Evolutionary conservation across 2,888 invertebrate genomes (phyloP).

Genomic region (Leptinotarsa peninsularis): DNA sequence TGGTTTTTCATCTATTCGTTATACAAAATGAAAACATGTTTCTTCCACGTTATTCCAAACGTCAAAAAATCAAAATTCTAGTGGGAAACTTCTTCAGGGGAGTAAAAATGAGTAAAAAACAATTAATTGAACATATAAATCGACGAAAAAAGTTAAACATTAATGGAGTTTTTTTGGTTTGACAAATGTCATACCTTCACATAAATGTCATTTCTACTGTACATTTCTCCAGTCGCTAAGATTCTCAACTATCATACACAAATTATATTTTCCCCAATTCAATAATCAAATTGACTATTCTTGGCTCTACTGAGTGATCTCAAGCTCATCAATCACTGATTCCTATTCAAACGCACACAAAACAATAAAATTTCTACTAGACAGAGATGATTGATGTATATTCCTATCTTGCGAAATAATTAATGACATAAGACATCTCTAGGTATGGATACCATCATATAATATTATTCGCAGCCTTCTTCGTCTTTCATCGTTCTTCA

Average conservation of each 20-base stretch:
- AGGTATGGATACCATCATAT: constrained; percentile 7
- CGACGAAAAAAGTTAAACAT: no score
- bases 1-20: no score
- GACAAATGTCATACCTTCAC: no score
- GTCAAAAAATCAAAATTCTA: no score
- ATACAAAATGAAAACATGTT: no score
- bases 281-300: neutral
- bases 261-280: neutral
- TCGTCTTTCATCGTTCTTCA: constrained; percentile 6
- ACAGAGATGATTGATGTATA: constrained; percentile 15
- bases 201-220: no score
- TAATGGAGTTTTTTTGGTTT: no score
- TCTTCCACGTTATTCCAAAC: no score
- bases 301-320: neutral
- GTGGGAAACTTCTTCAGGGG: no score
- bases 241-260: neutral
- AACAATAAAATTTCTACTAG: constrained; percentile 9
- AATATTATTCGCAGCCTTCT: constrained; percentile 2
- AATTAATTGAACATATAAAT: no score
- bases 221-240: no score
- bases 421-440: constrained; percentile 4
- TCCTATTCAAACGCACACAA: constrained; percentile 11
- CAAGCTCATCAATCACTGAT: constrained; percentile 19
- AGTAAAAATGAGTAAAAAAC: no score
- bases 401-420: constrained; percentile 18